Base-by-base conservation (phyloP, 1,140 invertebrate species). In the Drosophila micromelanica region DNA sequence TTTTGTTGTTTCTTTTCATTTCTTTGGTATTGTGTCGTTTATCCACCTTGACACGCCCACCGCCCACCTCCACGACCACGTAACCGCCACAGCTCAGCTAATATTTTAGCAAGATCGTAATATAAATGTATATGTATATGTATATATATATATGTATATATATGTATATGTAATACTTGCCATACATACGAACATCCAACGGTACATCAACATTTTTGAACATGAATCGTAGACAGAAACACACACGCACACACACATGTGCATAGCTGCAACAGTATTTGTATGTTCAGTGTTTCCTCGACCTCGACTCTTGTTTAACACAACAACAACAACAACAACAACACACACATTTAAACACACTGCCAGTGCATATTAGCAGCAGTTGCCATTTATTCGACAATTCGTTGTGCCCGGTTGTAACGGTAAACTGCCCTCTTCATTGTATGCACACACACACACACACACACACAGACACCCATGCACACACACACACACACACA, bases 1-100 rank as follows among this genome's bases (percentile, higher is more conserved):
- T 69, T 67, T 61, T 60, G 71, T 38, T 67, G 62, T 72, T 72
- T 67, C 69, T 72, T 67, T 65, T 72, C 62, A 59, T 67, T 72
- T 72, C 68, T 71, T 71, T 71, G 68, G 49, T 71, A 71, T 71
- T 71, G 61, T 71, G 62, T 72, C 69, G 69, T 65, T 72, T 59
- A 59, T 42, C 62, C 69, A 72, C 69, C 52, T 67, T 72, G 69
- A 72, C 69, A 72, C 69, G 68, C 61, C 57, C 68, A 71, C 49
- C 57, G 55, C 45, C 62, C 69, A 72, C 69, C 54, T 38, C 45
- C 68, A 71, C 68, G 51, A 72, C 51, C 69, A 72, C 62, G 69
- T 54, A 72, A 59, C 62, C 32, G 62, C 62, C 62, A 59, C 63
- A 65, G 69, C 69, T 72, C 69, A 72, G 69, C 62, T 72, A 67